Evolutionary conservation across 1,140 invertebrate species (phyloP).

Genomic region (Lepidostoma basale): DNA sequence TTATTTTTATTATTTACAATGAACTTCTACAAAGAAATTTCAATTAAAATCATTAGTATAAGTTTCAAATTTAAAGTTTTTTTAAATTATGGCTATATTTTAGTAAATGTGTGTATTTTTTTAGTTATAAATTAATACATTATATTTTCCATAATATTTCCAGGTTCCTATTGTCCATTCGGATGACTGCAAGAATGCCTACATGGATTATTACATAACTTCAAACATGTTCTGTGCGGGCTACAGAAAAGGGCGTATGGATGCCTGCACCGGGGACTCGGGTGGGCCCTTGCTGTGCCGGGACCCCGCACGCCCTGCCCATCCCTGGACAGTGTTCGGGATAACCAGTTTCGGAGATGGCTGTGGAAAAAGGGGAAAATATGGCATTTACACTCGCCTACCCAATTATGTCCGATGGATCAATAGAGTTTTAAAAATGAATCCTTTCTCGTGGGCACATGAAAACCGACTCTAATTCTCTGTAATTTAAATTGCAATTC

Average conservation of each 20-base stretch:
- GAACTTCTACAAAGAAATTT: too few species aligned
- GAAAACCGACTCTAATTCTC: too few species aligned
- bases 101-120: too few species aligned
- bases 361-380: slow-evolving; percentile 88
- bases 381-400: slow-evolving; percentile 89
- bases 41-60: too few species aligned
- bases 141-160: too few species aligned
- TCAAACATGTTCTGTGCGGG: slow-evolving; percentile 92
- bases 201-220: slow-evolving; percentile 81
- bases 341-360: slow-evolving; percentile 95
- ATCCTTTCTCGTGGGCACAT: too few species aligned
- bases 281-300: slow-evolving; percentile 82
- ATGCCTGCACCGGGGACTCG: slow-evolving; percentile 90
- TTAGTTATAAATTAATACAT: too few species aligned
- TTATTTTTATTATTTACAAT: too few species aligned
- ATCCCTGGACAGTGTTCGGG: slow-evolving; percentile 81
- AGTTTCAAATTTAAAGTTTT: too few species aligned
- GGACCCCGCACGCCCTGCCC: slow-evolving; percentile 59
- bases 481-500: too few species aligned
- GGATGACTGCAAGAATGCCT: slow-evolving; percentile 76
- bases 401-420: slow-evolving; percentile 90
- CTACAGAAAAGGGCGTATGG: slow-evolving; percentile 73
- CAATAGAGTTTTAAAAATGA: slow-evolving; percentile 52
- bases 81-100: too few species aligned
- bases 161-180: slow-evolving; percentile 82